These are phyloP conservation scores for Ormyrus thymus DNA, from an alignment of 2,888 invertebrate genomes.

Conservation along the genomic window DNA sequence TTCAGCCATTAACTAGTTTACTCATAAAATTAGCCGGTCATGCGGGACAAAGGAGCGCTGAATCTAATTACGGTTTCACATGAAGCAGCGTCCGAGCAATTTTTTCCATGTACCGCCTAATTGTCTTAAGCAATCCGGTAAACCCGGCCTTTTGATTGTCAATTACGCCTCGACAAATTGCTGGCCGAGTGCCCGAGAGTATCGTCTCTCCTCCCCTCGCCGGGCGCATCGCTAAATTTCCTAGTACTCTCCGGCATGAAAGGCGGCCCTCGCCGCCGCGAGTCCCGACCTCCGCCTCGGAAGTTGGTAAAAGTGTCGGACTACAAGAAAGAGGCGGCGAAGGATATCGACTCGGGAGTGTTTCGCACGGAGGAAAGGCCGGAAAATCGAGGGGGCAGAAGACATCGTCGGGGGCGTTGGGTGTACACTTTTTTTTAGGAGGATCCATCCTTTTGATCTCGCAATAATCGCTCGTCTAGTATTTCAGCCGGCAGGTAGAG, in stretches of 20 bases:
- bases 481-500: constrained; percentile 13
- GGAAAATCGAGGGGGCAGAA: constrained; percentile 33
- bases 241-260: neutral
- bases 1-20: constrained; percentile 1
- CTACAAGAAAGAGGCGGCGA: neutral
- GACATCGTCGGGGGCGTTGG: too few relatives aligned
- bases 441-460: constrained; percentile 16
- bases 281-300: constrained; percentile 13
- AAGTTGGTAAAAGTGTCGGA: constrained; percentile 41
- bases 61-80: neutral
- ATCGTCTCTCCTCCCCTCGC: neutral
- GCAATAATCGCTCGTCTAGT: constrained; percentile 24
- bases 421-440: neutral
- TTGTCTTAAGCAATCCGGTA: constrained; percentile 37
- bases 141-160: constrained; percentile 41
- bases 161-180: constrained; percentile 43
- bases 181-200: neutral
- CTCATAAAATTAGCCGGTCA: neutral
- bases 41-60: neutral
- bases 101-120: constrained; percentile 34
- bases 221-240: constrained; percentile 8
- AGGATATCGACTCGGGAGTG: constrained; percentile 17
- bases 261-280: neutral
- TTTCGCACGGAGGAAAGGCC: neutral
- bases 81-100: neutral